phyloP scores from a whole-genome alignment of 2,113 vertebrate genomes.

The Menura novaehollandiae region DNA sequence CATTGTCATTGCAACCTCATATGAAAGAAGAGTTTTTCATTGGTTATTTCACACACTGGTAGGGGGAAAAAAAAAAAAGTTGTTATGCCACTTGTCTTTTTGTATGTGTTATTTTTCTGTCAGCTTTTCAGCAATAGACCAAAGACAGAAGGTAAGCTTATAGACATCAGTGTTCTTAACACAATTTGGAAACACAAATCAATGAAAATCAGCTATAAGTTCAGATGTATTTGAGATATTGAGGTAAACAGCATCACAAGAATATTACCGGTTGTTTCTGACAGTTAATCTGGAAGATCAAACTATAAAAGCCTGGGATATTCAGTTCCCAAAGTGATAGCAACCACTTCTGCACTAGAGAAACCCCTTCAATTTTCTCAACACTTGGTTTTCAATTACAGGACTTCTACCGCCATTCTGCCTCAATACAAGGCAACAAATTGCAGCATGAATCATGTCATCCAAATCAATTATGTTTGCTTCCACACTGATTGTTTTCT shows the following conservation, averaged over 20 bases:
- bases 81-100: neutral
- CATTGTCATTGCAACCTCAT: neutral
- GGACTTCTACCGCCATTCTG: neutral
- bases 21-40: neutral
- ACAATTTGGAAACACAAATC: neutral
- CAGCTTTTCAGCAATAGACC: neutral
- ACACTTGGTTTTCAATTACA: constrained; percentile 29
- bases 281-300: neutral
- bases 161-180: neutral
- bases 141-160: neutral
- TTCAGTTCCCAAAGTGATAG: neutral
- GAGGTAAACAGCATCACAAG: neutral
- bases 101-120: neutral
- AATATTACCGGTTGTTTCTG: neutral
- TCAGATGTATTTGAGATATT: neutral
- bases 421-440: neutral
- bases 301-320: neutral
- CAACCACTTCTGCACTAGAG: neutral
- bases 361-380: constrained; percentile 10
- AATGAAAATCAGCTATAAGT: neutral
- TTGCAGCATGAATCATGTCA: neutral
- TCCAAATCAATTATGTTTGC: neutral
- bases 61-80: neutral
- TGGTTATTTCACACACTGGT: neutral
- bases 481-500: neutral